Base-by-base conservation (phyloP, 2,888 invertebrate genomes). In the Mythimna vitellina region DNA sequence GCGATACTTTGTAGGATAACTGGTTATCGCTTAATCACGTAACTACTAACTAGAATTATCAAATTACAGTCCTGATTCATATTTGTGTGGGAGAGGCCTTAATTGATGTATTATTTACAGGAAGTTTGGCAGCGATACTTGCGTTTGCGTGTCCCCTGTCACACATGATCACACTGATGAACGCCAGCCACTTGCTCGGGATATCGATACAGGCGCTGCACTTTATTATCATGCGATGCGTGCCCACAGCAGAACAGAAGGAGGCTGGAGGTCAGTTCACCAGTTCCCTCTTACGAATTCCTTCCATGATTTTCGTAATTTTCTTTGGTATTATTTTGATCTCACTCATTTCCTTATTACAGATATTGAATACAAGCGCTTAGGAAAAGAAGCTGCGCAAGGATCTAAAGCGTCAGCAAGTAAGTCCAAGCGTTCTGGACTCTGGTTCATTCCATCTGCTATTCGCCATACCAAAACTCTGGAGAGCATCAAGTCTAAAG, bases 91-190 rank as follows among this genome's bases (percentile, higher is more conserved):
- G 81, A 71, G 73, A 81, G 64, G 35, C 73, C 80, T 79, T 80
- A 83, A 83, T 81, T 69, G 61, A 38, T 81, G 72, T 76, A 73
- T 79, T 73, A 66, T 56, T 93, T 96, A 72, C 92, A 97, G 97
- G 97, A 73, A 97, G 97, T 89, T 89, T 97, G 72, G 96, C 97
- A 58, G 97, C 97, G 53, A 97, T 97, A 66, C 90, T 97, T 68
- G 97, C 97, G 8, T 97, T 97, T 82, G 97, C 97, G 29, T 97
- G 97, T 86, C 97, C 97, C 2, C 89, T 97, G 69, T 96, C 97
- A 8, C 97, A 97, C 84, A 95, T 97, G 92, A 96, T 97, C 75
- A 96, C 96, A 46, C 89, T 97, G 53, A 94, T 97, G 92, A 97
- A 97, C 84, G 96, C 96, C 0, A 96, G 97, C 70, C 96, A 96